A percentile compares a stretch with the other conserved stretches of the same genome.
Conservation (phyloP, 2,113 vertebrate genomes). For the Myotis lucifugus region DNA sequence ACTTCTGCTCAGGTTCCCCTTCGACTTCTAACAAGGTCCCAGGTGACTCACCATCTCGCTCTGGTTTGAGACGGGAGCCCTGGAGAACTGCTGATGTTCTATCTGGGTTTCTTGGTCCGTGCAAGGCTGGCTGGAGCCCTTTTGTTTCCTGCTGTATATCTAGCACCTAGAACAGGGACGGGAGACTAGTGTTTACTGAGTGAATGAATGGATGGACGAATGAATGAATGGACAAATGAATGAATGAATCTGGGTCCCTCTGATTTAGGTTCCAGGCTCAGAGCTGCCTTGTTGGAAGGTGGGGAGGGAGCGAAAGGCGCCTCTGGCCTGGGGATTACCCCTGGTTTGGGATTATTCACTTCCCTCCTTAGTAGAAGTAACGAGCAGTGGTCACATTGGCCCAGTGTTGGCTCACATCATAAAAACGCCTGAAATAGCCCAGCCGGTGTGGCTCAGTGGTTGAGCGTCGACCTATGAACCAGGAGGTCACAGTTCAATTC, state of each 20-base stretch:
- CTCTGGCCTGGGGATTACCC: neutral
- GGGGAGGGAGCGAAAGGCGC: neutral
- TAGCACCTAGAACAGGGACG: neutral
- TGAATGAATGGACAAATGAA: neutral
- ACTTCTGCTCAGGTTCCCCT: neutral
- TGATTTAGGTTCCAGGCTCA: neutral
- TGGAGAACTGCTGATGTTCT: fast-evolving
- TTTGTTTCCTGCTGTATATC: neutral
- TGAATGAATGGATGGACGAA: neutral
- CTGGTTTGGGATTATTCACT: neutral
- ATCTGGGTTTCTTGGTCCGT: neutral
- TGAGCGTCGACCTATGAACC: too few species aligned
- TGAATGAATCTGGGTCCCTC: neutral
- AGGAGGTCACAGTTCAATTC: too few species aligned
- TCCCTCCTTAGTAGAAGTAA: neutral
- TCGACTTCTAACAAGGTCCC: neutral
- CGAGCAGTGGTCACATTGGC: neutral
- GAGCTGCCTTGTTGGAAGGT: neutral
- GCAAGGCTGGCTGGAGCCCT: neutral
- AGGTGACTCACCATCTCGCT: neutral
- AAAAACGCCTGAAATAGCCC: neutral
- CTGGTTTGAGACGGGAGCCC: neutral
- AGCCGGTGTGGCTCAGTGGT: too few species aligned
- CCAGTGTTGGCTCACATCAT: neutral
- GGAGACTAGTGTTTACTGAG: neutral